Conservation (phyloP, 1,140 invertebrate species). For the Delia radicum region DNA sequence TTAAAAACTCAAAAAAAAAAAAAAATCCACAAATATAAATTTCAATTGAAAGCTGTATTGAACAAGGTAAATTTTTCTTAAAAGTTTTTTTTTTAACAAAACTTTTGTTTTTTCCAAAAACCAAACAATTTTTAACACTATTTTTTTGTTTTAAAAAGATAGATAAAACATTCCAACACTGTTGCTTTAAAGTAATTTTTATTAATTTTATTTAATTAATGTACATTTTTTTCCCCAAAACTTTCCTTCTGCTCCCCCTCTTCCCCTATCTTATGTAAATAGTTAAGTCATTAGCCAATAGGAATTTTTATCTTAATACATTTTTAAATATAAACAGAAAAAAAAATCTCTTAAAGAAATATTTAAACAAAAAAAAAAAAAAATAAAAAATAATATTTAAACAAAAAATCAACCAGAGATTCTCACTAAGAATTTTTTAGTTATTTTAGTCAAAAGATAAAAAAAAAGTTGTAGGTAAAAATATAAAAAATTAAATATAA, state of each 20-base stretch:
- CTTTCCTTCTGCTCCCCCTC: neutral
- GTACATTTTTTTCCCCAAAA: neutral
- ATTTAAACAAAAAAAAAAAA: conserved; percentile 14
- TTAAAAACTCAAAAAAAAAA: neutral
- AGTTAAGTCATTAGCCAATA: conserved; percentile 28
- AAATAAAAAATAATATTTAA: neutral
- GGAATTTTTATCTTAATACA: conserved; percentile 16
- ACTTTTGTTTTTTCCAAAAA: neutral
- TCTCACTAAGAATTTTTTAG: neutral
- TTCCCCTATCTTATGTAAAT: conserved; percentile 28
- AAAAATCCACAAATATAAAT: too few relatives aligned
- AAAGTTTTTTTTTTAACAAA: neutral
- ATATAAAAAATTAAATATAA: neutral
- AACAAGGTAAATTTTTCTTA: neutral
- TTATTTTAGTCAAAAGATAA: neutral
- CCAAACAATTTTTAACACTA: neutral
- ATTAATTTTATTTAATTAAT: neutral
- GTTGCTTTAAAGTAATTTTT: too few relatives aligned
- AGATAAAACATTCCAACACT: neutral
- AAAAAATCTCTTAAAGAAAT: conserved; percentile 4
- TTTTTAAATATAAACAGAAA: neutral
- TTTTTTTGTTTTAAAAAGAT: neutral
- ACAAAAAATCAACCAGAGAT: neutral
- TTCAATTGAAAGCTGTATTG: too few relatives aligned
- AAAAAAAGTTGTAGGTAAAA: neutral